Conservation (phyloP, 2,797 vertebrate genomes). For the Thalassophryne amazonica region DNA sequence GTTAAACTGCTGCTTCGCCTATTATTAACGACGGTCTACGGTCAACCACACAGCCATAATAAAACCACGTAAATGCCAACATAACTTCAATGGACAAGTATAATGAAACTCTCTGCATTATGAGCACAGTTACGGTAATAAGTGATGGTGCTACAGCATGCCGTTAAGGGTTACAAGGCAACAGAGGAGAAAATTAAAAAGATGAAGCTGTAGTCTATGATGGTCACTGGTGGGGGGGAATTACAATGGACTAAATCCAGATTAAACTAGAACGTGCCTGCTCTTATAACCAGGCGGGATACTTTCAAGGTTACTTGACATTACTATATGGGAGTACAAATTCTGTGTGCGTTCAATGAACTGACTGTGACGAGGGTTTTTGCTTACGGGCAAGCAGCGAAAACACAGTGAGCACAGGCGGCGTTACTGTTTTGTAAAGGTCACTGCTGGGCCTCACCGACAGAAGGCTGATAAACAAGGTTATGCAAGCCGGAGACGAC, state of each 20-base stretch:
- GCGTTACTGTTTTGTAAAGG: slow-evolving; percentile 38
- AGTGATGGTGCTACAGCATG: slow-evolving; percentile 41
- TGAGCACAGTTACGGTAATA: slow-evolving; percentile 67
- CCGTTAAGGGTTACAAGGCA: slow-evolving; percentile 62
- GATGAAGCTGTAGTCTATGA: slow-evolving; percentile 54
- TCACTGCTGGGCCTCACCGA: slow-evolving; percentile 39
- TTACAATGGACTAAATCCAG: background rate
- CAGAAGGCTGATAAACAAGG: slow-evolving; percentile 54
- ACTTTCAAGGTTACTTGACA: slow-evolving; percentile 52
- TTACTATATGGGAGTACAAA: background rate
- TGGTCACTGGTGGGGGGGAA: slow-evolving; percentile 32
- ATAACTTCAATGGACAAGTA: slow-evolving; percentile 72
- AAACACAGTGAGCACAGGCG: slow-evolving; percentile 9
- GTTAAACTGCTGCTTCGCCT: slow-evolving; percentile 72
- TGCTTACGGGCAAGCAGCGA: slow-evolving; percentile 19
- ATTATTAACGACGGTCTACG: slow-evolving; percentile 76
- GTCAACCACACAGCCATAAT: slow-evolving; percentile 75
- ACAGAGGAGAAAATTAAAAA: slow-evolving; percentile 76
- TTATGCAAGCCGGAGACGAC: slow-evolving; percentile 37
- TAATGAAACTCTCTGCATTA: slow-evolving; percentile 74
- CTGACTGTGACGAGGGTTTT: slow-evolving; percentile 18
- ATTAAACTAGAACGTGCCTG: slow-evolving; percentile 1
- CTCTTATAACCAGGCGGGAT: background rate
- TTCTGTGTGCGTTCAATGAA: slow-evolving; percentile 1
- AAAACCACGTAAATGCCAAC: slow-evolving; percentile 73